These are phyloP conservation scores for Atlantisia rogersi DNA, from an alignment of 2,113 vertebrate genomes.

Conservation along the genomic window DNA sequence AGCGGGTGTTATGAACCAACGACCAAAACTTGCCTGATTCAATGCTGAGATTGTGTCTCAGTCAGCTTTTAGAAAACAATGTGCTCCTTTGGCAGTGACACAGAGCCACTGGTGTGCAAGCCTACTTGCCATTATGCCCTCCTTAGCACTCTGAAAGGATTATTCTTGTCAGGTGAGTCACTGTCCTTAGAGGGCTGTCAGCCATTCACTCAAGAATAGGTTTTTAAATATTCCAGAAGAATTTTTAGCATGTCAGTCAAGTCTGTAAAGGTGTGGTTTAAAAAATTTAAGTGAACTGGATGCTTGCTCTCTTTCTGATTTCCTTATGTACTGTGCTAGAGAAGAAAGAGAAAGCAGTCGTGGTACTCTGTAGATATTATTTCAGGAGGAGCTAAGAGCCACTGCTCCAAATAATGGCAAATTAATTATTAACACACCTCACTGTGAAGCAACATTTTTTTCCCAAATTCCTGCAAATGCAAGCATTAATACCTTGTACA, in stretches of 20 bases:
- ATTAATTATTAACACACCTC: not conserved
- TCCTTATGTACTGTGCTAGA: not conserved
- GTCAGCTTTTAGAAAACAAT: not conserved
- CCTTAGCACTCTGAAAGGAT: not conserved
- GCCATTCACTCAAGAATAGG: not conserved
- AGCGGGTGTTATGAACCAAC: not conserved
- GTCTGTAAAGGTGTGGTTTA: not conserved
- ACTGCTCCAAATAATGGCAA: not conserved
- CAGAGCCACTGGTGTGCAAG: not conserved
- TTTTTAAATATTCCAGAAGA: not conserved
- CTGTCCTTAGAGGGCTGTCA: not conserved
- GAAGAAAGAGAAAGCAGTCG: not conserved
- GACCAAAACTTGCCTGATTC: not conserved
- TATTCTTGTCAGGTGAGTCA: slow-evolving; percentile 14
- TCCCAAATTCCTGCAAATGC: not conserved
- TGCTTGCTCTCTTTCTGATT: not conserved
- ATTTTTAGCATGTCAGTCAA: not conserved
- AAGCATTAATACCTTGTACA: not conserved
- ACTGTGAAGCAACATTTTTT: not conserved
- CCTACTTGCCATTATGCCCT: not conserved
- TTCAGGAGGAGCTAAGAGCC: not conserved
- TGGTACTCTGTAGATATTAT: not conserved
- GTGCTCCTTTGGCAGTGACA: not conserved
- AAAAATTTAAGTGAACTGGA: not conserved
- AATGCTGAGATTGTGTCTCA: not conserved